Conservation (phyloP, 2,113 vertebrate genomes). For the Collichthys lucidus region DNA sequence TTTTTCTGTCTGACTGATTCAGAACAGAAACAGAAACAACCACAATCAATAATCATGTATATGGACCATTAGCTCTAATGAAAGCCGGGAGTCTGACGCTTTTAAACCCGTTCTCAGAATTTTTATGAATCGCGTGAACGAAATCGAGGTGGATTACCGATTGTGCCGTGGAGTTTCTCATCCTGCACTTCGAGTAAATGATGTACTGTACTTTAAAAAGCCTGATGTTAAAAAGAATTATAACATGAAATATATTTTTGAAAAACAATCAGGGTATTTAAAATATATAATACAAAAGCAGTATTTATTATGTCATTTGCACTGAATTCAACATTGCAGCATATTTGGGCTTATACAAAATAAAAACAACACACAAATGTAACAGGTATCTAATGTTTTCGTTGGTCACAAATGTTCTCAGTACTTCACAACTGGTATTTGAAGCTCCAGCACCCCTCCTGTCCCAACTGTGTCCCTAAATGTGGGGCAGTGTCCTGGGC, state of each 20-base stretch:
- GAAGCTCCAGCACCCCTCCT: conserved; percentile 36
- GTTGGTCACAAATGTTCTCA: neutral
- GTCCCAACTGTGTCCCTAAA: conserved; percentile 38
- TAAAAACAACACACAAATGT: neutral
- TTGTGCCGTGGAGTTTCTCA: neutral
- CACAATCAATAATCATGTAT: neutral
- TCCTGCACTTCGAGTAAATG: neutral
- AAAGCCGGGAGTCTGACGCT: conserved; percentile 11
- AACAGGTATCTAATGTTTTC: conserved; percentile 1
- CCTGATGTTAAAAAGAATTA: neutral
- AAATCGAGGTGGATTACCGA: neutral
- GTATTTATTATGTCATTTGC: neutral
- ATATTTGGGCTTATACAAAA: conserved; percentile 21
- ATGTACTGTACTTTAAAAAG: neutral
- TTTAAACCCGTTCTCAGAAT: neutral
- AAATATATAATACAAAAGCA: neutral
- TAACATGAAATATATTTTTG: neutral
- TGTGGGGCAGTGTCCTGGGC: conserved; percentile 16
- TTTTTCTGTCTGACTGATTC: neutral
- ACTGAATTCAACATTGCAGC: conserved; percentile 12
- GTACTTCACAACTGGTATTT: conserved; percentile 5
- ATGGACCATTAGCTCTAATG: neutral
- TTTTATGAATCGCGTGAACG: neutral
- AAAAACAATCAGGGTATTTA: neutral
- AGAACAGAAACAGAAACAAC: conserved; percentile 46